Base-by-base conservation (phyloP, 2,797 vertebrate genomes). In the Gymnoscopelus microlampas region DNA sequence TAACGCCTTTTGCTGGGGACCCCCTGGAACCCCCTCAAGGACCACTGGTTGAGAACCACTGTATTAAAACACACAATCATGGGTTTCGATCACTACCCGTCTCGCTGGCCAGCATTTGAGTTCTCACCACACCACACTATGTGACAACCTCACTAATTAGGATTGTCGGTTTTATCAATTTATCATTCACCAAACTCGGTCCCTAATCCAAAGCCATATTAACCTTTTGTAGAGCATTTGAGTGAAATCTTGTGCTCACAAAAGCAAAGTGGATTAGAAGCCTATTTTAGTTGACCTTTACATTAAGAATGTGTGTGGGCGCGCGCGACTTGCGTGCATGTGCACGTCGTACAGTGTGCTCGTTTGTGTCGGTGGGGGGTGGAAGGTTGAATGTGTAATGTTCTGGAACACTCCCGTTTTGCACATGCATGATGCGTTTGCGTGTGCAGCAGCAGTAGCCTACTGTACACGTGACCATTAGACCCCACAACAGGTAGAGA, bases 401-500 rank as follows among this genome's bases (percentile, higher is more conserved):
- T 64, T 23, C 35, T 64, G 53, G 53, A 53, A 53, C 26, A 39
- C 39, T 64, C 53, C 62, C 39, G 26, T 64, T 19, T 64, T 51
- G 23, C 50, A 64, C 62, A 64, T 7, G 8, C 62, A 26, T 64
- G 53, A 29, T 39, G 19, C 51, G 62, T 13, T 53, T 53, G 53
- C 8, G 3, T n/a, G 32, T 2, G 35, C 58, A 47, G 19, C 3
- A 29, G 26, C 3, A 2, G 26, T 4, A 29, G 62, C 1, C 0
- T 23, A n/a, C 2, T 12, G 4, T 12, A 47, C 24, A 59, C 49
- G 1, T 19, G 19, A 19, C 19, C 48, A 54, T 12, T 19, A 50
- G 14, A 55, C 51, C 1, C 51, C 1, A 4, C 65, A 56, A 70
- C 66, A 44, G 68, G 76, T 72, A 44, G 60, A 75, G 26, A 73